Base-by-base conservation (phyloP, 2,113 vertebrate genomes). In the Panthera tigris region DNA sequence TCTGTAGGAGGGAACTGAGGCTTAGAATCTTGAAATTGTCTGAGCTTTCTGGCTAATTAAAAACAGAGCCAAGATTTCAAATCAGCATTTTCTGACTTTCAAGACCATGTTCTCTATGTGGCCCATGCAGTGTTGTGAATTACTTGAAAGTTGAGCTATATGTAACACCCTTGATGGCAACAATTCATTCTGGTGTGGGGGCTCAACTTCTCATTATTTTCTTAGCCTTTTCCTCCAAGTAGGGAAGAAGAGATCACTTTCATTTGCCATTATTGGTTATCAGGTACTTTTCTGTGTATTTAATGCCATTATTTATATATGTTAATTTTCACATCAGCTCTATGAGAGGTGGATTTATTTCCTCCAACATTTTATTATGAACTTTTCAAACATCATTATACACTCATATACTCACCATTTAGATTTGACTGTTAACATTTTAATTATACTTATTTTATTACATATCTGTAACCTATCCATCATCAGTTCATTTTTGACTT, bases 401-500 rank as follows among this genome's bases (percentile, higher is more conserved):
- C 7, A 94, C 6, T 45, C 73, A 78, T 50, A 57, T 57, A 87
- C 8, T 3, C 7, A 85, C 19, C 23, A 85, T 31, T 12, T 93
- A 96, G 33, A 89, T 61, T 87, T 73, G 50, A 21, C 41, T 7
- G 45, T 78, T 93, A 85, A 41, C 50, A 91, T 96, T 95, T 96
- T 61, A 12, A 8, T 36, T 94, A 4, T 91, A 33, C 29, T 74
- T 94, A 89, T 74, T 87, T 80, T 89, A 80, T 84, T 89, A 45
- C 1, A 23, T 78, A 68, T 48, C 41, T 94, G 1, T 92, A 52
- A 71, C 68, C 27, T 12, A 29, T 45, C 45, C 18, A 41, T 74
- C 21, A 33, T 82, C 45, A 71, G 18, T 73, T 89, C 18, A 29
- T 45, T 92, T 92, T 89, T 96, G 8, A 87, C 68, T 19, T 16